Base-by-base conservation (phyloP, 1,140 invertebrate species). In the Drosophila equinoxialis region DNA sequence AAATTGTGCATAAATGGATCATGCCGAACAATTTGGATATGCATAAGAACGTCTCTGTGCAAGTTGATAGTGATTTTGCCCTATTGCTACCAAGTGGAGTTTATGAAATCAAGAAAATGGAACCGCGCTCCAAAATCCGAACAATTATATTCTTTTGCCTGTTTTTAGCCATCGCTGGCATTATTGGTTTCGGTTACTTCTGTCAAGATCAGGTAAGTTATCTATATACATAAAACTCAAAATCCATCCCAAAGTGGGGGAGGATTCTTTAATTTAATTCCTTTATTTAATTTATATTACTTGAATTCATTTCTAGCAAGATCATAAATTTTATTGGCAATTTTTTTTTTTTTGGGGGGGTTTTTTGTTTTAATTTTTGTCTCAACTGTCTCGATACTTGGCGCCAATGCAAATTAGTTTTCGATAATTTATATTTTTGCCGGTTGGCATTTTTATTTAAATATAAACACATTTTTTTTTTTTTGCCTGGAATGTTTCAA, bases 141-240 rank as follows among this genome's bases (percentile, higher is more conserved):
- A 95, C 94, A 93, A 94, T 97, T 86, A 95, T 96, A 83, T 93
- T 96, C 77, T 94, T 97, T 92, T 97, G 96, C 92, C 93, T 97
- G 80, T 93, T 95, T 75, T 93, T 97, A 75, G 96, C 96, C 73
- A 92, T 97, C 30, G 96, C 96, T 85, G 96, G 96, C 61, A 97
- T 97, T 92, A 94, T 97, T 68, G 96, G 96, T 87, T 95, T 97
- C 86, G 96, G 96, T 76, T 97, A 97, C 93, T 97, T 97, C 82
- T 97, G 96, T 91, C 96, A 96, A 65, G 96, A 97, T 91, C 95
- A 96, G 93, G 95, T 95, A 82, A 93, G 92, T 85, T 17, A 7
- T 8, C 2, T 37, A 37, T 37, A 8, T 10, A 37, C 26, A 30
- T n/a, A n/a, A n/a, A n/a, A n/a, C n/a, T n/a, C n/a, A n/a, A n/a